These are phyloP conservation scores for Ranitomeya variabilis DNA, from an alignment of 2,113 vertebrate species.

Conservation along the genomic window DNA sequence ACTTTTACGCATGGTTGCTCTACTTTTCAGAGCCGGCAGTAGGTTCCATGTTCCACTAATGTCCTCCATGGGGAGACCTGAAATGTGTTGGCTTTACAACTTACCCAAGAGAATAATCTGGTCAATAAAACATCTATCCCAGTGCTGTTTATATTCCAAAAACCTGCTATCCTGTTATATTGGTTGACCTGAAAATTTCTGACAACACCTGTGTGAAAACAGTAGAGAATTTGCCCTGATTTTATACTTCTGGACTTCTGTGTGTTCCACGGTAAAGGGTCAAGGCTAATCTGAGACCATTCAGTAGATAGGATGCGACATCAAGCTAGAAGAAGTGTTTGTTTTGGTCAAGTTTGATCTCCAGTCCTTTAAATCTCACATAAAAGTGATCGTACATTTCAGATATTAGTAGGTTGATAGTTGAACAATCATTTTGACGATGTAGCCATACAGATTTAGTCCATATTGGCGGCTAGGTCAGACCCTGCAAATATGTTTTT, in stretches of 20 bases:
- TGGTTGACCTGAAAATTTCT: not conserved
- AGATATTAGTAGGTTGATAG: too few relatives aligned
- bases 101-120: constrained; percentile 15
- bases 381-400: not conserved
- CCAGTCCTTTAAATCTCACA: not conserved
- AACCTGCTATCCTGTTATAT: not conserved
- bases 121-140: constrained; percentile 25
- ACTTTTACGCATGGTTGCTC: constrained; percentile 15
- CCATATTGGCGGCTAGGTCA: too few relatives aligned
- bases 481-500: too few relatives aligned
- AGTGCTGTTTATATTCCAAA: not conserved
- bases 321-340: not conserved
- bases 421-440: too few relatives aligned
- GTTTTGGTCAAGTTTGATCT: not conserved
- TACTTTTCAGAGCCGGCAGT: not conserved
- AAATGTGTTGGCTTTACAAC: constrained; percentile 1
- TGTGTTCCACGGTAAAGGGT: not conserved
- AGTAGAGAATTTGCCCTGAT: not conserved
- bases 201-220: not conserved
- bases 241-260: not conserved
- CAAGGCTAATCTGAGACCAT: not conserved
- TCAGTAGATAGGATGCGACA: not conserved
- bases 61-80: not conserved
- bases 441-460: too few relatives aligned
- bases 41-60: not conserved